These are phyloP conservation scores for Scleropages formosus DNA, from an alignment of 2,797 vertebrate species.

Conservation along the genomic window DNA sequence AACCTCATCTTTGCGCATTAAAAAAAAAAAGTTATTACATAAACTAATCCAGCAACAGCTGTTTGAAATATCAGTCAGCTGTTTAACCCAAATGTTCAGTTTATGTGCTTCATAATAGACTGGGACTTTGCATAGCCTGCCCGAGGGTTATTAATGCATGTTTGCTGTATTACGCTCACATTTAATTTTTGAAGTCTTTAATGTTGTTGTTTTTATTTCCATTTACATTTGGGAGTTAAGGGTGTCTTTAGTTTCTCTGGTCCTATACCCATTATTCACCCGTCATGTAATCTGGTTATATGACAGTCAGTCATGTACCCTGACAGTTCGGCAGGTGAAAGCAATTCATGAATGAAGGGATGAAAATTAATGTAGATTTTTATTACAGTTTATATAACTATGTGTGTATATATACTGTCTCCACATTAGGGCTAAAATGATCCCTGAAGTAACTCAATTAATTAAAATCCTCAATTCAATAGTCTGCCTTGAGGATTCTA, in stretches of 20 bases:
- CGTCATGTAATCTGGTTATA: neutral
- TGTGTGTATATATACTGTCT: neutral
- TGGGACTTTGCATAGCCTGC: conserved; percentile 18
- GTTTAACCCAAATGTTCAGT: conserved; percentile 30
- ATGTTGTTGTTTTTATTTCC: conserved; percentile 6
- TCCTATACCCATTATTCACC: neutral
- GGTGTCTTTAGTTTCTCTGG: neutral
- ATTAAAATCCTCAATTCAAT: no score
- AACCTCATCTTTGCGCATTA: conserved; percentile 25
- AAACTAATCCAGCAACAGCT: conserved; percentile 34
- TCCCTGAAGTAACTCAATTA: no score
- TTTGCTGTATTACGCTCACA: neutral
- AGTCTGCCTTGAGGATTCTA: no score
- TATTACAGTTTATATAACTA: neutral
- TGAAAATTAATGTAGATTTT: no score
- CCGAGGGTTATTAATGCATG: neutral
- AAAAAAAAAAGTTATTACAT: conserved; percentile 15
- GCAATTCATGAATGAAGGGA: no score
- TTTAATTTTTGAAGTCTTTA: neutral
- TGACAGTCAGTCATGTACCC: neutral
- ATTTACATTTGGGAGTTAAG: neutral
- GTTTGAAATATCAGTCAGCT: conserved; percentile 39
- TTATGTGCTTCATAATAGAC: conserved; percentile 14
- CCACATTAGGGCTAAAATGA: no score
- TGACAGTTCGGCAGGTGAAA: no score